Evolutionary conservation across 35 echinoderm and acorn worm species (phyloP).

Genomic region (Apostichopus japonicus): DNA sequence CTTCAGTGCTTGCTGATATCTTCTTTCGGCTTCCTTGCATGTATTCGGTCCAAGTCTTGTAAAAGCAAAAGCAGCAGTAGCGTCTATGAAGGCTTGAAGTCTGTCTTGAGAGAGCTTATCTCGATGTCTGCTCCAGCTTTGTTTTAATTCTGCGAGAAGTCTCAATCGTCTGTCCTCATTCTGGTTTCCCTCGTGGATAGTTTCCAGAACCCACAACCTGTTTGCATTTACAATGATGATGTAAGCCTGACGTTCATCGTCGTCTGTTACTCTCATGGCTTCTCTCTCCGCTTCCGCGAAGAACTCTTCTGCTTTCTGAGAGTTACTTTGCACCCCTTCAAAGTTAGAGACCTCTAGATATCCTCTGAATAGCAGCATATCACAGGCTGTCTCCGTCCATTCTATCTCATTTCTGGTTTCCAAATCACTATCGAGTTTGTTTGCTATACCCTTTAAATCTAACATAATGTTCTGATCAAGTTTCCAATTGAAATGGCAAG

Average conservation of each 20-base stretch:
- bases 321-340: background rate
- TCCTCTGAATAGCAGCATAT: background rate
- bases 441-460: background rate
- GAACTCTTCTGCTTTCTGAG: background rate
- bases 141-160: too few species aligned
- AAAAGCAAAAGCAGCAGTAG: too few species aligned
- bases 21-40: too few species aligned
- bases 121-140: too few species aligned
- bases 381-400: background rate
- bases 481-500: conserved; percentile 41
- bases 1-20: too few species aligned
- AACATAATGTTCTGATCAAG: background rate
- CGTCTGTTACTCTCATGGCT: background rate
- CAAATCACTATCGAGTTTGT: conserved; percentile 24
- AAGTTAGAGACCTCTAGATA: background rate
- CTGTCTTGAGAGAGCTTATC: too few species aligned
- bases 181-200: too few species aligned
- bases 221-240: too few species aligned
- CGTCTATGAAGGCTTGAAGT: too few species aligned
- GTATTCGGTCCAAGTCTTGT: too few species aligned
- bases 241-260: background rate
- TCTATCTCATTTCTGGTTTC: background rate
- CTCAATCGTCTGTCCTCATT: too few species aligned
- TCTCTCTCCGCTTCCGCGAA: background rate
- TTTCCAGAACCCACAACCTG: too few species aligned